Evolutionary conservation across 1,140 invertebrate genomes (phyloP).

Genomic region (Agraylea sexmaculata): DNA sequence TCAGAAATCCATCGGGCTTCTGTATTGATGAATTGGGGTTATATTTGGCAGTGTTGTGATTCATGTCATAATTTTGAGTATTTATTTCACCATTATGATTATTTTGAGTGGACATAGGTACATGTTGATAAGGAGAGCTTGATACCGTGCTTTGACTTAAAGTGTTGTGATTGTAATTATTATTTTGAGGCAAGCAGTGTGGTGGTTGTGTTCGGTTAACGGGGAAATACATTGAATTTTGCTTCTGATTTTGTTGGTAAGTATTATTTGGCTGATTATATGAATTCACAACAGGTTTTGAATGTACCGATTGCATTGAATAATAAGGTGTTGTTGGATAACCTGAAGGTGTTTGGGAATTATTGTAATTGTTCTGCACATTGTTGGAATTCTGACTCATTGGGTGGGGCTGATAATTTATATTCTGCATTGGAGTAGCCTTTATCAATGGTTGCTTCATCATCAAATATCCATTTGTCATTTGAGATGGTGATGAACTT

Average conservation of each 20-base stretch:
- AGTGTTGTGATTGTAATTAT: constrained; percentile 9
- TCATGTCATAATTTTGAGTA: constrained; percentile 13
- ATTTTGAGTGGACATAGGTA: constrained; percentile 35
- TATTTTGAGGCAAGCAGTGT: constrained; percentile 6
- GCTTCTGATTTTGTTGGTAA: constrained; percentile 20
- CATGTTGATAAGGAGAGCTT: constrained; percentile 35
- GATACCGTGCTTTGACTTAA: constrained; percentile 3
- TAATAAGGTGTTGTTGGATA: constrained; percentile 10
- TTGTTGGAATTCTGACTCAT: constrained; percentile 13
- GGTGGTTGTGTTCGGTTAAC: constrained; percentile 19
- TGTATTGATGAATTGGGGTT: constrained; percentile 4
- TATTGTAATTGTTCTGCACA: constrained; percentile 6
- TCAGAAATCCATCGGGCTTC: no score
- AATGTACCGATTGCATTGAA: constrained; percentile 5
- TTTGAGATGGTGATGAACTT: no score
- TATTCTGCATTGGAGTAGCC: no score
- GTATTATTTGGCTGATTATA: constrained; percentile 12
- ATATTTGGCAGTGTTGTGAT: constrained; percentile 16
- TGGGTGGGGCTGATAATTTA: no score
- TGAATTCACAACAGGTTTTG: constrained; percentile 11
- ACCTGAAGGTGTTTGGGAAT: constrained; percentile 2
- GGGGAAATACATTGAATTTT: constrained; percentile 21
- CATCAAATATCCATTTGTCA: no score
- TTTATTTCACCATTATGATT: constrained; percentile 21
- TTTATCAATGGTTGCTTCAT: no score